phyloP scores from a whole-genome alignment of 2,888 invertebrate genomes.

The Polydrusus tereticollis region DNA sequence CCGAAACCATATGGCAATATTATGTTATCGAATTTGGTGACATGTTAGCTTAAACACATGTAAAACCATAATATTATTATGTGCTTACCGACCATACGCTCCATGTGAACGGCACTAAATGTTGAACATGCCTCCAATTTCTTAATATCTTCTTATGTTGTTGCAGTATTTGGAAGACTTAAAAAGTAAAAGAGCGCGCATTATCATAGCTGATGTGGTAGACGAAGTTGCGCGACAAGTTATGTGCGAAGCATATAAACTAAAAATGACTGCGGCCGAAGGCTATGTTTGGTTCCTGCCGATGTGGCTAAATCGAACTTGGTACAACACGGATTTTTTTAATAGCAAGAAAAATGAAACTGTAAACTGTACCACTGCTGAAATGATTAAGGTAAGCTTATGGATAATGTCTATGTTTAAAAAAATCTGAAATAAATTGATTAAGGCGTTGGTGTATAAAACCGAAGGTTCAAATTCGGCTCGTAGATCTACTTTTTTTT shows the following conservation, averaged over 20 bases:
- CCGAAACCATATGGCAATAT: too few relatives aligned
- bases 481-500: too few relatives aligned
- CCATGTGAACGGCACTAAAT: too few relatives aligned
- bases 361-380: conserved; percentile 73
- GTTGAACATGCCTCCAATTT: not conserved
- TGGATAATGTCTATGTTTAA: not conserved
- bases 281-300: conserved; percentile 92
- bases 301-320: conserved; percentile 75
- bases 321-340: conserved; percentile 73
- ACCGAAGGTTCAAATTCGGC: too few relatives aligned
- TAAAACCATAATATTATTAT: too few relatives aligned
- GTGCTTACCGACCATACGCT: too few relatives aligned
- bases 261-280: conserved; percentile 77
- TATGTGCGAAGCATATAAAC: conserved; percentile 84
- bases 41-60: too few relatives aligned
- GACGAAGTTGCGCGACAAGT: conserved; percentile 80
- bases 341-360: conserved; percentile 60
- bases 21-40: too few relatives aligned
- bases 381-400: conserved; percentile 71
- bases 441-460: too few relatives aligned
- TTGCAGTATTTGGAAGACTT: conserved; percentile 76
- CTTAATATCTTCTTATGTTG: not conserved
- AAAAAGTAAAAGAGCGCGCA: conserved; percentile 76
- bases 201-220: conserved; percentile 86
- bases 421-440: too few relatives aligned